phyloP scores from a whole-genome alignment of 1,140 invertebrate genomes.

The Drosophila subobscura region DNA sequence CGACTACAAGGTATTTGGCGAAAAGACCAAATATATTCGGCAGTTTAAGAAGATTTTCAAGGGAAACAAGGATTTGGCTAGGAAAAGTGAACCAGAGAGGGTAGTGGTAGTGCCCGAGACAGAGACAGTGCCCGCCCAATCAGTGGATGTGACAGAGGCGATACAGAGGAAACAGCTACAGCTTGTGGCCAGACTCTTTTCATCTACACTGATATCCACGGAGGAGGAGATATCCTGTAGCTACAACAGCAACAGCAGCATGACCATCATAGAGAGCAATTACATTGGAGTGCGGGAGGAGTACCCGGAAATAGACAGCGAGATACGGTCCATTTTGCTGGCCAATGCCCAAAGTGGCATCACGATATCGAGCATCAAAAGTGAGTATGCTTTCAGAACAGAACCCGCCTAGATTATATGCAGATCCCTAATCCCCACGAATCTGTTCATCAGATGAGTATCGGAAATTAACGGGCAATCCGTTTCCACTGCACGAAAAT shows the following conservation, averaged over 20 bases:
- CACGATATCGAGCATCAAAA: slow-evolving; percentile 77
- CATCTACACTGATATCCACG: slow-evolving; percentile 62
- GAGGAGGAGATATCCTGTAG: slow-evolving; percentile 7
- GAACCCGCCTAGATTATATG: no score
- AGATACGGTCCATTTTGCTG: slow-evolving; percentile 74
- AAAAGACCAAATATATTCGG: slow-evolving; percentile 40
- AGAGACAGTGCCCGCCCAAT: slow-evolving; percentile 11
- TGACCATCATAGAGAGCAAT: slow-evolving; percentile 69
- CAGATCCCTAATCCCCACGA: not conserved
- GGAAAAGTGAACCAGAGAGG: slow-evolving; percentile 6
- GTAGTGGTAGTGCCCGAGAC: not conserved
- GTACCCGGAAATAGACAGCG: slow-evolving; percentile 72
- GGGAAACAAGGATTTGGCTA: not conserved
- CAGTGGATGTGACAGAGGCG: slow-evolving; percentile 1
- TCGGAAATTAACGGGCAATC: slow-evolving; percentile 64
- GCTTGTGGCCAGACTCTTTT: slow-evolving; percentile 66
- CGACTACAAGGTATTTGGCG: slow-evolving; percentile 38
- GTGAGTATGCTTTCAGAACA: slow-evolving; percentile 39
- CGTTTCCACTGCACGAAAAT: slow-evolving; percentile 70
- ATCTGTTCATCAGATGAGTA: slow-evolving; percentile 61
- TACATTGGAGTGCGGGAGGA: slow-evolving; percentile 68
- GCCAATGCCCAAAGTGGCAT: slow-evolving; percentile 76
- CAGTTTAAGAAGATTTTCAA: slow-evolving; percentile 54
- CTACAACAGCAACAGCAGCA: slow-evolving; percentile 33
- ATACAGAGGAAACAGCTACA: slow-evolving; percentile 25